Evolutionary conservation across 2,888 invertebrate species (phyloP), one percentile per base, ranked within the genome.

Genomic region (Euproctis similis): DNA sequence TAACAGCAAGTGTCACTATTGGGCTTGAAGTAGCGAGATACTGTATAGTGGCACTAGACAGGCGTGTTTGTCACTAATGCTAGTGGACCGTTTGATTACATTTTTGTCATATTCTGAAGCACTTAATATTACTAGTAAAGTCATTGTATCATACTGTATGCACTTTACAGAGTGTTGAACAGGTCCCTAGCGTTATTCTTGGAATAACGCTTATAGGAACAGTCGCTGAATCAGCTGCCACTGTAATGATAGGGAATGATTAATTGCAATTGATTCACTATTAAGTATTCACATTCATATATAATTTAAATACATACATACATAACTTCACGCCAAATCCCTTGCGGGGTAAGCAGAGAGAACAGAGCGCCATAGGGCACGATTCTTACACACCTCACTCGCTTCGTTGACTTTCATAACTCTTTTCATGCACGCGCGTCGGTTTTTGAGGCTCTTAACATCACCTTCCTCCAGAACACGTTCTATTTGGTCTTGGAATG

Each of bases 211-310:
- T 59, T 77, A 54, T 70, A 73, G 64, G 84, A 81, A 60, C 75
- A 76, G 62, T 82, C 82, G 75, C 82, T 82, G 72, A 82, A 84
- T 84, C 84, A 84, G 84, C 84, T 84, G 51, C 84, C 84, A 67
- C 84, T 84, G 74, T 1, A 75, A 78, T 11, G 11, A 36, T 29
- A 30, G 27, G 11, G 12, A 16, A 10, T 3, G 20, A 20, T 4
- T 12, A 17, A 4, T 17, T 25, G 8, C 13, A 12, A 14, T 14
- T 14, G 4, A 14, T 16, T 16, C 5, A 8, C 6, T 8, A 1
- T 2, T 5, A 16, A 8, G 5, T 19, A 19, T 4, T 19, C n/a
- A 5, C 10, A 5, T 9, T 12, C 12, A 8, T 12, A 12, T 23
- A 7, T n/a, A 7, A 12, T 8, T 1, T 12, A 24, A 18, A 31